Evolutionary conservation across 2,888 invertebrate genomes (phyloP).

Genomic region (Holacanthella duospinosa): DNA sequence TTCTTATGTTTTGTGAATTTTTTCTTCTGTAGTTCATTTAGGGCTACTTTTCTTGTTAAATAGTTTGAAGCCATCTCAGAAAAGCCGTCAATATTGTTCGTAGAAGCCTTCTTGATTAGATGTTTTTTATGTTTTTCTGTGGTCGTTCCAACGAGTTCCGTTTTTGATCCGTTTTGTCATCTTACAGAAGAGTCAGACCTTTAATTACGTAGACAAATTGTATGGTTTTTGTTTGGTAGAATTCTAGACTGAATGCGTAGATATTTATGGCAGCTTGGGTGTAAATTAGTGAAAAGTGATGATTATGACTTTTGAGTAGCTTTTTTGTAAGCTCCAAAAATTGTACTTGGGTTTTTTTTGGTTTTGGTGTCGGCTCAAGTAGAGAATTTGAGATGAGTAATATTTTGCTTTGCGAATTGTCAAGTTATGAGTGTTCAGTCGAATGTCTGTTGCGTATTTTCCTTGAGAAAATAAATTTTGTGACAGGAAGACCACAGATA

Average conservation of each 20-base stretch:
- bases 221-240: slow-evolving; percentile 4
- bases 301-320: slow-evolving; percentile 11
- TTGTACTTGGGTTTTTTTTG: slow-evolving; percentile 3
- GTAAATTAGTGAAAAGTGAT: slow-evolving; percentile 15
- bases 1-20: neutral
- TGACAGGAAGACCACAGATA: slow-evolving; percentile 7
- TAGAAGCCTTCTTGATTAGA: neutral
- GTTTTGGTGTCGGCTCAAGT: slow-evolving; percentile 7
- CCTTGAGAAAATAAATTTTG: slow-evolving; percentile 17
- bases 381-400: slow-evolving; percentile 6
- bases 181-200: too few relatives aligned
- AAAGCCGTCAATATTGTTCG: slow-evolving; percentile 14
- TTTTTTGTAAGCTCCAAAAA: slow-evolving; percentile 16
- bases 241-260: slow-evolving; percentile 11
- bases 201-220: slow-evolving; percentile 1
- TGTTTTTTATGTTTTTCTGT: neutral
- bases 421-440: slow-evolving; percentile 17
- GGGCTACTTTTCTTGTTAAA: slow-evolving; percentile 17
- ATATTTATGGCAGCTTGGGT: slow-evolving; percentile 13
- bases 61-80: slow-evolving; percentile 18
- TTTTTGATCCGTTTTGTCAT: neutral
- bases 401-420: slow-evolving; percentile 12
- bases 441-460: slow-evolving; percentile 12
- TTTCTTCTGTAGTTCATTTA: neutral
- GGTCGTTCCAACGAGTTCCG: neutral